Conservation (phyloP, 2,888 invertebrate genomes). For the Byasa hedistus region DNA sequence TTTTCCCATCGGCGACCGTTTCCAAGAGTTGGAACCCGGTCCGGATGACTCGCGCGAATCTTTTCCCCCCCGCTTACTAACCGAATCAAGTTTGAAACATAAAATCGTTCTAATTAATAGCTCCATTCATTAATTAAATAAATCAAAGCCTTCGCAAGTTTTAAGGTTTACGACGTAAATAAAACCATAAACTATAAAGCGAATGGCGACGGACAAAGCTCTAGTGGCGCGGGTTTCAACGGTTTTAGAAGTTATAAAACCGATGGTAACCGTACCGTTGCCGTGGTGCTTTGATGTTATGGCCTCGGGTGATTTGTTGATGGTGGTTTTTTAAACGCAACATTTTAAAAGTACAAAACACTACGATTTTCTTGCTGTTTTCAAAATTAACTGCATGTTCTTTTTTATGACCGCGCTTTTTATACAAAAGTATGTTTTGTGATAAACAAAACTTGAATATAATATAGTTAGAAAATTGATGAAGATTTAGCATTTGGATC, state of each 20-base stretch:
- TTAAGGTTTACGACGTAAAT: constrained; percentile 39
- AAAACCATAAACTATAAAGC: constrained; percentile 43
- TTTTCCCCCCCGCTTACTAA: constrained; percentile 20
- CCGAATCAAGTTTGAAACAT: constrained; percentile 19
- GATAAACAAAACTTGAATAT: too few relatives aligned
- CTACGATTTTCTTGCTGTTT: neutral
- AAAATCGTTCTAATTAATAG: constrained; percentile 36
- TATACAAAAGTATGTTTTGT: too few relatives aligned
- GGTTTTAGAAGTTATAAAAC: constrained; percentile 27
- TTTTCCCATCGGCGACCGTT: constrained; percentile 8
- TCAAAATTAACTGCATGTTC: neutral
- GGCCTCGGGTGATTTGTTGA: constrained; percentile 13
- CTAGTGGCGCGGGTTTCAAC: constrained; percentile 15
- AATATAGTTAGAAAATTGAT: too few relatives aligned
- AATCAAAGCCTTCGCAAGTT: constrained; percentile 34
- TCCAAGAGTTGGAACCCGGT: neutral
- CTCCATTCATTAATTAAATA: constrained; percentile 33
- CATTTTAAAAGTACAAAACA: neutral
- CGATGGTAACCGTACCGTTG: neutral
- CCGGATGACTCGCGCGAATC: constrained; percentile 28
- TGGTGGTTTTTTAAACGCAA: constrained; percentile 5
- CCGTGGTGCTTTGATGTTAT: neutral
- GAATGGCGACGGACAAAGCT: constrained; percentile 23
- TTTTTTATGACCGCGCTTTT: too few relatives aligned
- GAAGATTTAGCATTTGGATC: too few relatives aligned